Evolutionary conservation across 2,888 invertebrate genomes (phyloP).

Genomic region (Eristalis pertinax): DNA sequence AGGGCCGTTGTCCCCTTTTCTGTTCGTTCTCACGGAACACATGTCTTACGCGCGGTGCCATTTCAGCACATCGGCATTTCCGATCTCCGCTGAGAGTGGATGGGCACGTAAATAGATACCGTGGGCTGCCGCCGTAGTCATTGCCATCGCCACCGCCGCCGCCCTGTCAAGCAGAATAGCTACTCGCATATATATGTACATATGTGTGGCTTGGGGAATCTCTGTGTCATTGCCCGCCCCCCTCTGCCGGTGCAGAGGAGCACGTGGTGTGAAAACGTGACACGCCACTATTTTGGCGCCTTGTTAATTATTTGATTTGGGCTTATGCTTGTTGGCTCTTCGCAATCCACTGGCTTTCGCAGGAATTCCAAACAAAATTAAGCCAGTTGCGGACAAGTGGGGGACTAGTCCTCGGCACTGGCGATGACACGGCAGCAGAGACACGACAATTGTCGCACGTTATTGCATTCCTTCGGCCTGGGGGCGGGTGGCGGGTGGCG

Average conservation of each 20-base stretch:
- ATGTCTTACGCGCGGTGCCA: slow-evolving; percentile 38
- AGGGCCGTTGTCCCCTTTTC: slow-evolving; percentile 2
- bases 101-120: slow-evolving; percentile 64
- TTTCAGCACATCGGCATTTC: slow-evolving; percentile 69
- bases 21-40: slow-evolving; percentile 20
- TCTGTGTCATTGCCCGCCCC: slow-evolving; percentile 39
- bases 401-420: neutral
- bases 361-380: slow-evolving; percentile 51
- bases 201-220: slow-evolving; percentile 16
- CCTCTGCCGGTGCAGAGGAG: neutral
- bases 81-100: slow-evolving; percentile 47
- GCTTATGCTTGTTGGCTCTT: slow-evolving; percentile 46
- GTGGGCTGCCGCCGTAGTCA: neutral
- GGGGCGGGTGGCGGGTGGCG: slow-evolving; percentile 1
- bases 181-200: neutral
- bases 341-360: slow-evolving; percentile 21
- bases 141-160: no score
- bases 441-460: neutral
- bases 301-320: slow-evolving; percentile 69
- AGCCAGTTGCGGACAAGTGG: neutral
- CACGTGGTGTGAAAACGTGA: slow-evolving; percentile 64
- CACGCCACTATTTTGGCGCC: slow-evolving; percentile 65
- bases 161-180: no score
- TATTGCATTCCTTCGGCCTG: slow-evolving; percentile 29
- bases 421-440: slow-evolving; percentile 1